Percentiles rank a stretch among this genome's conserved stretches.
These are phyloP conservation scores for Parelbella ahira DNA, from an alignment of 2,888 invertebrate genomes.

Conservation along the genomic window DNA sequence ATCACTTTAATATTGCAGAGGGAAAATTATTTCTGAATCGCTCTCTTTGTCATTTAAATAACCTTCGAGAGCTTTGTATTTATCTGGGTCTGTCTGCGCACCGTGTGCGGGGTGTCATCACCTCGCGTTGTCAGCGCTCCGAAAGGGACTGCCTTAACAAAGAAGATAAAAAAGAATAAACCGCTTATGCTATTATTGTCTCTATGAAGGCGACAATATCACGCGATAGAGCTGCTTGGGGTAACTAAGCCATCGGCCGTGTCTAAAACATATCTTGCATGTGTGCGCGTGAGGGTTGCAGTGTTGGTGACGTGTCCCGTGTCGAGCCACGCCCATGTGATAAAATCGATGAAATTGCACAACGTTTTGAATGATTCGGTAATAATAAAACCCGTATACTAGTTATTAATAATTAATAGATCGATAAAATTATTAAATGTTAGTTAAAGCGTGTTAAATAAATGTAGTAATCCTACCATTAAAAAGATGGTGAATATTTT, in stretches of 20 bases:
- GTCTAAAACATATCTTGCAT: too few relatives aligned
- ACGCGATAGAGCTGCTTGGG: conserved; percentile 41
- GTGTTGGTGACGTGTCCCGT: conserved; percentile 58
- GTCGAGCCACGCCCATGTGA: conserved; percentile 62
- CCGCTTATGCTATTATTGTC: conserved; percentile 69
- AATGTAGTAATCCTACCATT: too few relatives aligned
- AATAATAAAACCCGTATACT: too few relatives aligned
- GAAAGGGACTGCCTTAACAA: conserved; percentile 51
- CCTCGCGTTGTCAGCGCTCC: conserved; percentile 40
- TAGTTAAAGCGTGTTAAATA: too few relatives aligned
- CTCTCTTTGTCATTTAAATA: conserved; percentile 41
- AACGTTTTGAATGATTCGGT: too few relatives aligned
- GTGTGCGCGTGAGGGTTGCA: conserved; percentile 50
- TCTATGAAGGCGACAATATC: conserved; percentile 52
- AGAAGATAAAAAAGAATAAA: conserved; percentile 69
- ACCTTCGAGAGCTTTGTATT: conserved; percentile 35
- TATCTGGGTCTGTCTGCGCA: conserved; percentile 31
- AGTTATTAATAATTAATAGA: too few relatives aligned
- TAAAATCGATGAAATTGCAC: conserved; percentile 35
- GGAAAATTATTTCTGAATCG: conserved; percentile 37
- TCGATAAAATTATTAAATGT: too few relatives aligned
- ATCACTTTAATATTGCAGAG: conserved; percentile 24
- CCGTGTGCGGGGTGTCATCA: conserved; percentile 39
- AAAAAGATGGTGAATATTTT: too few relatives aligned
- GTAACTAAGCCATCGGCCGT: conserved; percentile 38